These are phyloP conservation scores for Synanthedon vespiformis DNA, from an alignment of 2,888 invertebrate genomes.

Conservation along the genomic window DNA sequence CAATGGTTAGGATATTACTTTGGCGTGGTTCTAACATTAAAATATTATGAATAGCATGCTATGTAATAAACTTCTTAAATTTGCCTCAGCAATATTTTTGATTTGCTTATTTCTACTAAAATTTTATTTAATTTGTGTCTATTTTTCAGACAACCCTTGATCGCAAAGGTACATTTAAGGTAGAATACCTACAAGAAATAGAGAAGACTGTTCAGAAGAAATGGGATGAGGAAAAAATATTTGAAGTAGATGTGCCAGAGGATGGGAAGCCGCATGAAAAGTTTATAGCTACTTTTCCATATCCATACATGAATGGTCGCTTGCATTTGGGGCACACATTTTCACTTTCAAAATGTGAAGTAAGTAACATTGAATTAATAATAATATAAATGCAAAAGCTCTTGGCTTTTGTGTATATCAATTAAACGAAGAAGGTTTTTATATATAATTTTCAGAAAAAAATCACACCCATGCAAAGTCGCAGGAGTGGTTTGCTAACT, in stretches of 20 bases:
- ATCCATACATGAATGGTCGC: constrained; percentile 99
- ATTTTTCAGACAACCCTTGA: constrained; percentile 46
- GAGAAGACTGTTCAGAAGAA: constrained; percentile 86
- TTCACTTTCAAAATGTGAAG: constrained; percentile 96
- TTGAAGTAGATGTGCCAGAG: constrained; percentile 85
- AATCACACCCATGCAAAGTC: too few relatives aligned
- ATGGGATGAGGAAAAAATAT: constrained; percentile 86
- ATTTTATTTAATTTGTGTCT: background rate
- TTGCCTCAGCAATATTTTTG: too few relatives aligned
- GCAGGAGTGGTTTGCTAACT: too few relatives aligned
- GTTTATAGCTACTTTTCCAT: constrained; percentile 95
- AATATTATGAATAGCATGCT: too few relatives aligned
- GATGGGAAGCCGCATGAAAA: constrained; percentile 78
- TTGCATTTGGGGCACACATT: constrained; percentile 98
- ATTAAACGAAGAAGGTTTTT: too few relatives aligned
- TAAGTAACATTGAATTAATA: constrained; percentile 37
- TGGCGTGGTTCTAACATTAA: too few relatives aligned
- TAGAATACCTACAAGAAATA: constrained; percentile 90
- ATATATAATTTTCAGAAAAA: too few relatives aligned
- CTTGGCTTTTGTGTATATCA: too few relatives aligned
- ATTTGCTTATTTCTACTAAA: too few relatives aligned
- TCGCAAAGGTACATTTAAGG: constrained; percentile 96
- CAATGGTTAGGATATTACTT: too few relatives aligned
- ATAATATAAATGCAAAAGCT: too few relatives aligned
- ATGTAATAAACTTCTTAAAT: too few relatives aligned